Percentiles rank a stretch among this genome's conserved stretches.
Conservation (phyloP, 2,113 vertebrate genomes). For the Periophthalmus modestus region DNA sequence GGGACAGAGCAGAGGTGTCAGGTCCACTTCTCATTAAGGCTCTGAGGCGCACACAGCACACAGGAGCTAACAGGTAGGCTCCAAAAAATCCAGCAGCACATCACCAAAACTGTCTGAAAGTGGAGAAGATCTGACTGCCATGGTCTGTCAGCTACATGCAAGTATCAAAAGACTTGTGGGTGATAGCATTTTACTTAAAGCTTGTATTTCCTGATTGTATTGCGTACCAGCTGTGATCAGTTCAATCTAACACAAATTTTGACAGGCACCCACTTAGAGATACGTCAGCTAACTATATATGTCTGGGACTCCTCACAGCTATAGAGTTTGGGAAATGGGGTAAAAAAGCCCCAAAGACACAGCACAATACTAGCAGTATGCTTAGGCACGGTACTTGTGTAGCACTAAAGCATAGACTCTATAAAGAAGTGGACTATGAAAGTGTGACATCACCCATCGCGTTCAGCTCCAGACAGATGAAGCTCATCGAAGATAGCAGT, state of each 20-base stretch:
- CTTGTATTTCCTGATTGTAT: background rate
- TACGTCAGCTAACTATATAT: background rate
- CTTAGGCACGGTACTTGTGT: no score
- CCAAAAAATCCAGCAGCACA: conserved; percentile 26
- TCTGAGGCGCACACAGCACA: conserved; percentile 28
- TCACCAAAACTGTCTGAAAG: conserved; percentile 48
- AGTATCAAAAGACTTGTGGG: conserved; percentile 30
- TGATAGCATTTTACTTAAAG: conserved; percentile 40
- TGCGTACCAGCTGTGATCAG: background rate
- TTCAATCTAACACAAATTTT: background rate
- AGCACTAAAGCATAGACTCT: no score
- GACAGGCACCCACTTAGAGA: background rate
- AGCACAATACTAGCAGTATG: background rate
- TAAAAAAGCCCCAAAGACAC: background rate
- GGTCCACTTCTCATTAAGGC: conserved; percentile 58
- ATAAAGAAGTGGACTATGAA: no score
- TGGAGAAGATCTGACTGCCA: conserved; percentile 23
- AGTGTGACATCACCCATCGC: no score
- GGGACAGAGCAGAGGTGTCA: conserved; percentile 46
- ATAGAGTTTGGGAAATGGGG: background rate
- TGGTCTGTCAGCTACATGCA: conserved; percentile 39
- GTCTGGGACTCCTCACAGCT: background rate
- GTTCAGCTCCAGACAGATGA: no score
- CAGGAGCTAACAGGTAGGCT: conserved; percentile 37
- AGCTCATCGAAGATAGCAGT: no score